Evolutionary conservation across 2,797 vertebrate genomes (phyloP).

Genomic region (Babyrousa celebensis): DNA sequence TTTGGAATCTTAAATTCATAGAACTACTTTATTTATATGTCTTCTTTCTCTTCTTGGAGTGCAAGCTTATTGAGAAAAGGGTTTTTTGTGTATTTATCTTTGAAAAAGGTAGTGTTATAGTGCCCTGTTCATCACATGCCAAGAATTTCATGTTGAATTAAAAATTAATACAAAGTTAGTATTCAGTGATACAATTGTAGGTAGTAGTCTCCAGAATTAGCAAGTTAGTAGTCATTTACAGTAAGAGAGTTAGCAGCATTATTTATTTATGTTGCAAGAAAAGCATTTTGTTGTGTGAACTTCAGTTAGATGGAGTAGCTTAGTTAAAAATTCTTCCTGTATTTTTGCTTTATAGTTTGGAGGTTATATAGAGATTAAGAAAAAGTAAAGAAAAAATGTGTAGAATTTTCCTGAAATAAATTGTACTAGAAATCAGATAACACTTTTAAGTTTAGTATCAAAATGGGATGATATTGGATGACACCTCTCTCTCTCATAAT

Average conservation of each 20-base stretch:
- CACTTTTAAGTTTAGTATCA: background rate
- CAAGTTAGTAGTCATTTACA: background rate
- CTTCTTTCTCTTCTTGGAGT: conserved; percentile 48
- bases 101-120: conserved; percentile 21
- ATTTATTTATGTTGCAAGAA: conserved; percentile 51
- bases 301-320: background rate
- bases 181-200: conserved; percentile 49
- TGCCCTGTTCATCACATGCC: background rate
- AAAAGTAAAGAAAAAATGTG: conserved; percentile 40
- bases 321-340: conserved; percentile 31
- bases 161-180: conserved; percentile 27
- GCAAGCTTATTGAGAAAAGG: background rate
- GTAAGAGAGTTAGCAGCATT: conserved; percentile 1
- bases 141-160: conserved; percentile 57
- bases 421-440: conserved; percentile 40
- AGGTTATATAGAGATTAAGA: background rate
- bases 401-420: conserved; percentile 63
- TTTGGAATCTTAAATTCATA: conserved; percentile 46
- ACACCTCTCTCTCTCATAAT: background rate
- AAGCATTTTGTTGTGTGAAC: conserved; percentile 37
- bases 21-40: conserved; percentile 27
- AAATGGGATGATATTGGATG: background rate
- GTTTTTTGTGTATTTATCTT: conserved; percentile 36
- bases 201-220: background rate
- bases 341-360: conserved; percentile 43